Evolutionary conservation across 1,140 invertebrate species (phyloP).

Genomic region (Hylaeus anthracinus): DNA sequence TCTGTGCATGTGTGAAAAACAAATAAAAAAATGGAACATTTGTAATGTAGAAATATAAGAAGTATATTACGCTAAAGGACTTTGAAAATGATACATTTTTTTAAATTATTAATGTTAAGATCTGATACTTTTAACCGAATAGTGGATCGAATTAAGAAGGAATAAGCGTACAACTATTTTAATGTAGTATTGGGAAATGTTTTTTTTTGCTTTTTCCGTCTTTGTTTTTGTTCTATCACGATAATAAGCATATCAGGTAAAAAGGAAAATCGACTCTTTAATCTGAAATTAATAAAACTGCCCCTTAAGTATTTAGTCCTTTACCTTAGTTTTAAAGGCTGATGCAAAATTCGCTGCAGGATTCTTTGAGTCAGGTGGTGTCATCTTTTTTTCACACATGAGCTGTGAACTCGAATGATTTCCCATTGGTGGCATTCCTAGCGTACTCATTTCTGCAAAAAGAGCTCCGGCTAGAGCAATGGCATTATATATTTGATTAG

Average conservation of each 20-base stretch:
- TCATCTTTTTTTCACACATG: slow-evolving; percentile 77
- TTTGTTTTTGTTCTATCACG: too few species aligned
- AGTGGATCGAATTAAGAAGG: too few species aligned
- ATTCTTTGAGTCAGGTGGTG: slow-evolving; percentile 80
- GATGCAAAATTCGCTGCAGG: slow-evolving; percentile 83
- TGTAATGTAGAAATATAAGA: background rate
- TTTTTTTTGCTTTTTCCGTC: too few species aligned
- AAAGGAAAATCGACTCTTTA: too few species aligned
- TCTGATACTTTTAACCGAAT: too few species aligned
- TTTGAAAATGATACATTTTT: background rate
- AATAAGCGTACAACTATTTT: too few species aligned
- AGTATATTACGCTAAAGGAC: background rate
- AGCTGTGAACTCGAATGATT: slow-evolving; percentile 74
- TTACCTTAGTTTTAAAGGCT: slow-evolving; percentile 85
- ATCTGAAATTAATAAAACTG: too few species aligned
- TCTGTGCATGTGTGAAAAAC: slow-evolving; percentile 57
- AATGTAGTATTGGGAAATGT: too few species aligned
- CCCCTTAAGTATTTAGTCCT: background rate
- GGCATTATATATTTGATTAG: slow-evolving; percentile 67
- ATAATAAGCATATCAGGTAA: too few species aligned
- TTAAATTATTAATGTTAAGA: too few species aligned
- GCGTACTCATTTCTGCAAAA: slow-evolving; percentile 78
- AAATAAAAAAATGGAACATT: slow-evolving; percentile 11
- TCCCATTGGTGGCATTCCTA: slow-evolving; percentile 74
- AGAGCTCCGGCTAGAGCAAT: slow-evolving; percentile 76